These are phyloP conservation scores for Drosophila anomalata DNA, from an alignment of 2,888 invertebrate genomes.

Conservation along the genomic window DNA sequence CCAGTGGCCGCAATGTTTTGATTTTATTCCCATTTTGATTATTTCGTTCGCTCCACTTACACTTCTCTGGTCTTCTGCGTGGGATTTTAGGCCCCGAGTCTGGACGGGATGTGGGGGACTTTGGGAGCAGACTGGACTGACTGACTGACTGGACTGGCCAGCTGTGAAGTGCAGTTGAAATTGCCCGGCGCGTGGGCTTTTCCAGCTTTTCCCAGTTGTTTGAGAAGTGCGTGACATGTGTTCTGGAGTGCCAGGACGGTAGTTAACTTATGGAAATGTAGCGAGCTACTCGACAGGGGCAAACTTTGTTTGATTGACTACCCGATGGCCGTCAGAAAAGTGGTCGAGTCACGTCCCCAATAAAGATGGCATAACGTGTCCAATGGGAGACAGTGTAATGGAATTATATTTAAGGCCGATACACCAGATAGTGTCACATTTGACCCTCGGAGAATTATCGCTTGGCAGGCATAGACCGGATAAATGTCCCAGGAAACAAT, in stretches of 20 bases:
- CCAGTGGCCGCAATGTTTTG: constrained; percentile 75
- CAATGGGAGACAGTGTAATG: neutral
- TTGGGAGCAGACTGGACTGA: constrained; percentile 2
- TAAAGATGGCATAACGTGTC: constrained; percentile 27
- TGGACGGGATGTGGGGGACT: constrained; percentile 45
- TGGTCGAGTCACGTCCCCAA: constrained; percentile 40
- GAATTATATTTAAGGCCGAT: constrained; percentile 31
- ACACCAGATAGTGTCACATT: neutral
- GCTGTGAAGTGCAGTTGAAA: constrained; percentile 41
- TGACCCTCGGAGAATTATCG: constrained; percentile 33
- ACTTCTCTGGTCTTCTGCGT: constrained; percentile 18
- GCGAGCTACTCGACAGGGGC: constrained; percentile 23
- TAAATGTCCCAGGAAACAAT: constrained; percentile 37
- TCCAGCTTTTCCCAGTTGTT: constrained; percentile 45
- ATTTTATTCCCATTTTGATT: constrained; percentile 75
- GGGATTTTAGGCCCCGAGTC: constrained; percentile 44
- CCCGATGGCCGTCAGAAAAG: constrained; percentile 24
- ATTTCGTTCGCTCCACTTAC: constrained; percentile 65
- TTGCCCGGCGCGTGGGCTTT: constrained; percentile 58
- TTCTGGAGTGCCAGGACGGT: constrained; percentile 51
- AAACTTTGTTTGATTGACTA: constrained; percentile 40
- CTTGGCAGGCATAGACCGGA: constrained; percentile 47
- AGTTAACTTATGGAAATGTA: constrained; percentile 48
- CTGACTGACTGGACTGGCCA: constrained; percentile 1
- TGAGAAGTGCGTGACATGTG: constrained; percentile 72